Base-by-base conservation (phyloP, 2,888 invertebrate genomes). In the Crossocerus cetratus region DNA sequence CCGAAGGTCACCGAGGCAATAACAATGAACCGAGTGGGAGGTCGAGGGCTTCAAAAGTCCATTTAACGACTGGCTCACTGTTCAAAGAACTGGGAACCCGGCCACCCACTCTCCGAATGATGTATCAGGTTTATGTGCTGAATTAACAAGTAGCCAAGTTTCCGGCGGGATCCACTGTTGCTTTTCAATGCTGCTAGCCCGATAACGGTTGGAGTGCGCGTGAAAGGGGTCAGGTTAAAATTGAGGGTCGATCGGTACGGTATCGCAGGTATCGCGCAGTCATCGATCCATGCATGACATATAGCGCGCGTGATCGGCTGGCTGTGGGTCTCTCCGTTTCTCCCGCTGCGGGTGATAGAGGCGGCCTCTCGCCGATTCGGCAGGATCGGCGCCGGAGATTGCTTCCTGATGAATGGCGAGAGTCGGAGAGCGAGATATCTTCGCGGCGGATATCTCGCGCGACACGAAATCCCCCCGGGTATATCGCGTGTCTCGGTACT, bases 241-340 rank as follows among this genome's bases (percentile, higher is more conserved):
- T 23, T 32, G 61, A 73, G 66, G 66, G 63, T 70, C 65, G 55
- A 70, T 70, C 65, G 55, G 66, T 66, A 49, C 49, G 49, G 55
- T 16, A 16, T 49, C 42, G 65, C 22, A 69, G 66, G 65, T 65
- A 71, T 66, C 11, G 43, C 57, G 45, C 55, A 73, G 73, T 73
- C 73, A 73, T 73, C 73, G 73, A 73, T 73, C 69, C 69, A 58
- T 58, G 72, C 65, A 69, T 59, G 69, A 73, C 70, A 62, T 58
- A 64, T 64, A 60, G 59, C 62, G 63, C 64, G 59, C 62, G 63
- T 60, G 55, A 45, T 58, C 22, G 72, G 54, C 55, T 49, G 68
- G 57, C 72, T 72, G 68, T 69, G 65, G 65, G 60, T 68, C 60
- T 72, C 72, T 72, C 68, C 60, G 65, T 72, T 60, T 69, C 60